phyloP scores from a whole-genome alignment of 2,888 invertebrate genomes.

The Silvanus unidentatus region DNA sequence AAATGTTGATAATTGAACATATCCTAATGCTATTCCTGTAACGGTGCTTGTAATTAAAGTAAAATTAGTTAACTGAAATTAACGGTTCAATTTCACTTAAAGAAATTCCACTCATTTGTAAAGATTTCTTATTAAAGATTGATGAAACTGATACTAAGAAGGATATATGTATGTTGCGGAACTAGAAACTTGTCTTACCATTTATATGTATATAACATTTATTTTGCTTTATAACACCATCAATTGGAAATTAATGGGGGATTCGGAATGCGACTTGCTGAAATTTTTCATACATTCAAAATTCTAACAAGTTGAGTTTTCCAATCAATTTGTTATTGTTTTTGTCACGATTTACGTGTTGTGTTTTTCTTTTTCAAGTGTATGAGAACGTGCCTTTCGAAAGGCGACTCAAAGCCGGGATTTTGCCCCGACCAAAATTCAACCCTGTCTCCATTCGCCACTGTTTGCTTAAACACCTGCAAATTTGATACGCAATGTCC shows the following conservation, averaged over 20 bases:
- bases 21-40: too few species aligned
- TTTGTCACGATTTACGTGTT: too few species aligned
- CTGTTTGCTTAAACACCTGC: slow-evolving; percentile 58
- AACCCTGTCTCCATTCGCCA: slow-evolving; percentile 50
- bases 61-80: background rate
- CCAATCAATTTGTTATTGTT: too few species aligned
- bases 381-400: slow-evolving; percentile 51
- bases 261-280: too few species aligned
- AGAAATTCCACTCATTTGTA: slow-evolving; percentile 22
- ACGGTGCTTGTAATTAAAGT: too few species aligned
- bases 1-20: too few species aligned
- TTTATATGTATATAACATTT: slow-evolving; percentile 17
- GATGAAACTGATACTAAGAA: slow-evolving; percentile 26
- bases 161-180: slow-evolving; percentile 27
- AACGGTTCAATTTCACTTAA: slow-evolving; percentile 10
- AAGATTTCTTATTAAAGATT: slow-evolving; percentile 25
- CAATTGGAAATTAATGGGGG: background rate
- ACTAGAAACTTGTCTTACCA: slow-evolving; percentile 26
- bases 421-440: slow-evolving; percentile 41
- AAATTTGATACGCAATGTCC: slow-evolving; percentile 63
- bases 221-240: background rate
- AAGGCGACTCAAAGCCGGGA: slow-evolving; percentile 49
- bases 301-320: too few species aligned
- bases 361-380: slow-evolving; percentile 41
- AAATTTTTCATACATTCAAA: too few species aligned